Evolutionary conservation across 2,797 vertebrate species (phyloP).

Genomic region (Telmatherina bonti): DNA sequence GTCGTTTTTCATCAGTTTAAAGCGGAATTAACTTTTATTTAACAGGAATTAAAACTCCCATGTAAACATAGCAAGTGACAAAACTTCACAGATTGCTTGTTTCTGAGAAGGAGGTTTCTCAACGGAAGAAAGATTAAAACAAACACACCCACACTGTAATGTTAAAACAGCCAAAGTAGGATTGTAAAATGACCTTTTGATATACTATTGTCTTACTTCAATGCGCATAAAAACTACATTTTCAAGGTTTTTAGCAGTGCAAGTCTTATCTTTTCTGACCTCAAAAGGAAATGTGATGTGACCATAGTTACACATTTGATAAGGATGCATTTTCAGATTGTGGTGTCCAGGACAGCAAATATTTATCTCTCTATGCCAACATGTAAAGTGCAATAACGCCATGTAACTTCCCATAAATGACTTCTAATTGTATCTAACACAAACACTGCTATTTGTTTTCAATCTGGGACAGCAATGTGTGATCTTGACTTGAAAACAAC

Average conservation of each 20-base stretch:
- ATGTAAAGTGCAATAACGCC: constrained; percentile 49
- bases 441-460: not conserved
- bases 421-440: constrained; percentile 6
- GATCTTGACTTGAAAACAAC: not conserved
- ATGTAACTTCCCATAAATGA: constrained; percentile 41
- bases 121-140: not conserved
- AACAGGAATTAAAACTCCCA: too few relatives aligned
- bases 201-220: constrained; percentile 3
- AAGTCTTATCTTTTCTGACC: constrained; percentile 45
- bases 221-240: not conserved
- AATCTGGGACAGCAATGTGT: not conserved
- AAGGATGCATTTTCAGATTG: constrained; percentile 57
- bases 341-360: constrained; percentile 62
- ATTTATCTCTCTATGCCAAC: constrained; percentile 58
- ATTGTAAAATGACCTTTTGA: constrained; percentile 6
- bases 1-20: too few relatives aligned
- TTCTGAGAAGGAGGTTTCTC: not conserved
- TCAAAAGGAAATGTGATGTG: constrained; percentile 13
- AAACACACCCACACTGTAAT: not conserved
- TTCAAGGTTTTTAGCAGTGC: not conserved
- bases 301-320: constrained; percentile 59
- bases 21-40: too few relatives aligned
- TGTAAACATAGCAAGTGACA: too few relatives aligned
- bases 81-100: constrained; percentile 1
- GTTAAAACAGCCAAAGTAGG: not conserved